Evolutionary conservation across 2,113 vertebrate genomes (phyloP).

Genomic region (Cephalopterus ornatus): DNA sequence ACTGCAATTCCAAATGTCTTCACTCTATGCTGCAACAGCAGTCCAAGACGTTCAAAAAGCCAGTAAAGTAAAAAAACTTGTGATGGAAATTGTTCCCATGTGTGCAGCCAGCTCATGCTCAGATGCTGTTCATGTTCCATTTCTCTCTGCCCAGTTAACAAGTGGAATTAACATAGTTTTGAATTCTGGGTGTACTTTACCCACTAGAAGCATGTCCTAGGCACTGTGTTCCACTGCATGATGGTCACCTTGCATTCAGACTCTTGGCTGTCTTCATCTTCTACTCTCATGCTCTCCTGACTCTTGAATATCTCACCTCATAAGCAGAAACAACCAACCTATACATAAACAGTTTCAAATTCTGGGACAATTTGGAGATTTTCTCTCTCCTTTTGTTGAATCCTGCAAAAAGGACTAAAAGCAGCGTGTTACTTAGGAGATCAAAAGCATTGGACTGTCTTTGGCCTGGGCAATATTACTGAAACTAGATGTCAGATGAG

Average conservation of each 20-base stretch:
- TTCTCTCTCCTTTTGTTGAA: background rate
- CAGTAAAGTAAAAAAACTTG: background rate
- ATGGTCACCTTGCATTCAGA: background rate
- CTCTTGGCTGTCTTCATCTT: background rate
- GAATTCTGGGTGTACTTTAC: background rate
- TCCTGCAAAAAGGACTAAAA: background rate
- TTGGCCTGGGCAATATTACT: background rate
- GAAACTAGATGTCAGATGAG: background rate
- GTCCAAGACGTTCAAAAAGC: background rate
- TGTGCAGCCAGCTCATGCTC: background rate
- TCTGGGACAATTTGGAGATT: background rate
- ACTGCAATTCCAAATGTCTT: background rate
- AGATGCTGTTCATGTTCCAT: background rate
- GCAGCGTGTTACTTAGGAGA: background rate
- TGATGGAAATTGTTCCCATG: background rate
- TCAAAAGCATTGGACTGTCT: background rate
- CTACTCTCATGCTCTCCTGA: background rate
- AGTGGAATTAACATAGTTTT: background rate
- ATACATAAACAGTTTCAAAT: background rate
- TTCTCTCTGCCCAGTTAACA: background rate
- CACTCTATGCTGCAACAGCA: background rate
- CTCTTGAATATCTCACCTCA: background rate
- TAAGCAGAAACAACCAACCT: background rate
- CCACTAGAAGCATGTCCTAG: background rate
- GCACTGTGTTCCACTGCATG: background rate